A percentile compares a stretch with the other conserved stretches of the same genome.
These are phyloP conservation scores for Nineta flava DNA, from an alignment of 2,888 invertebrate species.

Conservation along the genomic window DNA sequence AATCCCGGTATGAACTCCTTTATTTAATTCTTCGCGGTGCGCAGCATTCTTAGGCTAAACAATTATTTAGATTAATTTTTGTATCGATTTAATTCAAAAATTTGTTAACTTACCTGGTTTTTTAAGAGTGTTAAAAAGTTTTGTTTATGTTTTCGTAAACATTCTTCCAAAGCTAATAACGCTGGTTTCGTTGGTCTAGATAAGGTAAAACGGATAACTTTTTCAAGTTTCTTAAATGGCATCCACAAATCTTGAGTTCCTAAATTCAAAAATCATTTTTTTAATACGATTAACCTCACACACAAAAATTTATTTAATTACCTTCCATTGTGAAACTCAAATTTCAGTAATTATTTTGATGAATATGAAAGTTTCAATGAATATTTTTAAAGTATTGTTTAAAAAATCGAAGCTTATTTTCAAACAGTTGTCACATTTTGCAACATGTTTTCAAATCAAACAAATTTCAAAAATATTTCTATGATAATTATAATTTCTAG, in stretches of 20 bases:
- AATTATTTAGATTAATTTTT: slow-evolving; percentile 7
- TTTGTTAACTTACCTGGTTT: slow-evolving; percentile 55
- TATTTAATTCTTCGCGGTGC: slow-evolving; percentile 65
- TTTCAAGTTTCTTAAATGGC: slow-evolving; percentile 61
- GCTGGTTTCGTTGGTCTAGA: slow-evolving; percentile 39
- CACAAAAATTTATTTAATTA: background rate
- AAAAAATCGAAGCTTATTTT: too few relatives aligned
- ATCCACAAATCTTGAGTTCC: slow-evolving; percentile 66
- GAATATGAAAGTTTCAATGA: too few relatives aligned
- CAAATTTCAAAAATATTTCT: background rate
- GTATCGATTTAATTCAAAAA: slow-evolving; percentile 4
- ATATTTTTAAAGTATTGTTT: too few relatives aligned
- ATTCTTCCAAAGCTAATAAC: slow-evolving; percentile 56
- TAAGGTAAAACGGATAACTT: slow-evolving; percentile 50
- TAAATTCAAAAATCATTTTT: slow-evolving; percentile 15
- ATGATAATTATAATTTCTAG: too few relatives aligned
- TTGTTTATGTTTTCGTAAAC: slow-evolving; percentile 65
- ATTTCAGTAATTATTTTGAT: too few relatives aligned
- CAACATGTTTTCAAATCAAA: background rate
- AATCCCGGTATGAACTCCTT: slow-evolving; percentile 64
- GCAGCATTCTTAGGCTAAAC: slow-evolving; percentile 60
- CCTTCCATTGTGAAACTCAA: background rate
- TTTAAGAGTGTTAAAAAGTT: slow-evolving; percentile 71
- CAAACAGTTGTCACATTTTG: slow-evolving; percentile 2
- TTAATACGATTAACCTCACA: slow-evolving; percentile 16